Evolutionary conservation across 2,888 invertebrate species (phyloP), one percentile per base, ranked within the genome.

Genomic region (Ophion ventricosus): DNA sequence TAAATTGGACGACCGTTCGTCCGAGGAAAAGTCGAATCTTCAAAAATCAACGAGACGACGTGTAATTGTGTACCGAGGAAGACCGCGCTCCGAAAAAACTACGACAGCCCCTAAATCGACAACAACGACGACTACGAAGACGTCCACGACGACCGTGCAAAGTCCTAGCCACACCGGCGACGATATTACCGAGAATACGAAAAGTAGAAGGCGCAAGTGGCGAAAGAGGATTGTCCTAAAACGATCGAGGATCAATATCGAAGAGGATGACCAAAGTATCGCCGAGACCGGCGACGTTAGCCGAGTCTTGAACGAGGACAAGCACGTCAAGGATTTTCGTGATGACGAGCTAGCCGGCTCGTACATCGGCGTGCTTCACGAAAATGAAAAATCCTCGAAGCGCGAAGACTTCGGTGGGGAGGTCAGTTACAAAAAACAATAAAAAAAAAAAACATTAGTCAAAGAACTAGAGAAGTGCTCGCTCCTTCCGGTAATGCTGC

Each of bases 121-220:
- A 11, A 49, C 3, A 17, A 49, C 79, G 61, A 77, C 77, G 25
- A 43, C 79, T 7, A 17, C 72, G 14, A 57, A 26, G 10, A 17
- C 80, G 29, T 67, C 78, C 43, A 61, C 80, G 49, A 75, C 85
- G 84, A 84, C 85, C 84, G 86, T 87, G 87, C 88, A 88, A 88
- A 89, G 87, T 87, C 85, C 40, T n/a, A 26, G 26, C 2, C 1
- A 1, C 17, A 23, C 69, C 69, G 74, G 57, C 66, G 57, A 78
- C 83, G 80, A 82, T 7, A 43, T 4, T 23, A 14, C 76, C 1
- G 80, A 72, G 14, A 61, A 73, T 11, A 57, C 5, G n/a, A 56
- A 61, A 69, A 67, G 63, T 10, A 56, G 61, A 54, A 80, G 73
- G 73, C n/a, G 82, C 25, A 78, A 82, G 43, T 85, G 77, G 76